Conservation (phyloP, 2,797 vertebrate genomes). For the Lemur catta region DNA sequence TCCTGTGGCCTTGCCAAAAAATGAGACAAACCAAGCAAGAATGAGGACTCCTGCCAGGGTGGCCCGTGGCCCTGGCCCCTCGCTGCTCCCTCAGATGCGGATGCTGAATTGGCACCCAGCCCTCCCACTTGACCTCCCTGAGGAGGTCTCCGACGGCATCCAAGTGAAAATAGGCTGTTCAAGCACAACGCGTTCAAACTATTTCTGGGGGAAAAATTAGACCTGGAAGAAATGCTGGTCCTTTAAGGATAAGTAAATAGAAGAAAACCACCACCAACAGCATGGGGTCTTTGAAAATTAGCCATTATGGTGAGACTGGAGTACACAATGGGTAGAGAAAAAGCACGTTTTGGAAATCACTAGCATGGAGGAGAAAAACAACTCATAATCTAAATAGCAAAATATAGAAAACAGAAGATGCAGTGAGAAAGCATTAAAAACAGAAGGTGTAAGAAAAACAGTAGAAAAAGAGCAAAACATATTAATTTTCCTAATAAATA, state of each 20-base stretch:
- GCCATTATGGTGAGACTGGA: background rate
- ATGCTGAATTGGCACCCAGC: conserved; percentile 43
- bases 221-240: conserved; percentile 19
- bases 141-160: conserved; percentile 39
- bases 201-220: conserved; percentile 18
- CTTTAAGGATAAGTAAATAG: conserved; percentile 43
- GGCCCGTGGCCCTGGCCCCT: conserved; percentile 22
- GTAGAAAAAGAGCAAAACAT: background rate
- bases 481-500: conserved; percentile 38
- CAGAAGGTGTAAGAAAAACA: background rate
- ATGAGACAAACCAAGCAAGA: conserved; percentile 54
- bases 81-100: conserved; percentile 31
- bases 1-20: conserved; percentile 57
- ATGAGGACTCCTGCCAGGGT: conserved; percentile 46
- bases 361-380: background rate
- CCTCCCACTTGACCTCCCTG: conserved; percentile 48
- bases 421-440: background rate
- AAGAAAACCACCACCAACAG: background rate
- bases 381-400: background rate
- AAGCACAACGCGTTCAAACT: conserved; percentile 49
- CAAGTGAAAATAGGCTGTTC: conserved; percentile 38
- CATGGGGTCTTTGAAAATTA: conserved; percentile 35
- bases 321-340: background rate
- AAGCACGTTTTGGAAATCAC: background rate
- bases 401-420: background rate